phyloP scores from a whole-genome alignment of 2,797 vertebrate genomes.

The Gobio occitaniae region DNA sequence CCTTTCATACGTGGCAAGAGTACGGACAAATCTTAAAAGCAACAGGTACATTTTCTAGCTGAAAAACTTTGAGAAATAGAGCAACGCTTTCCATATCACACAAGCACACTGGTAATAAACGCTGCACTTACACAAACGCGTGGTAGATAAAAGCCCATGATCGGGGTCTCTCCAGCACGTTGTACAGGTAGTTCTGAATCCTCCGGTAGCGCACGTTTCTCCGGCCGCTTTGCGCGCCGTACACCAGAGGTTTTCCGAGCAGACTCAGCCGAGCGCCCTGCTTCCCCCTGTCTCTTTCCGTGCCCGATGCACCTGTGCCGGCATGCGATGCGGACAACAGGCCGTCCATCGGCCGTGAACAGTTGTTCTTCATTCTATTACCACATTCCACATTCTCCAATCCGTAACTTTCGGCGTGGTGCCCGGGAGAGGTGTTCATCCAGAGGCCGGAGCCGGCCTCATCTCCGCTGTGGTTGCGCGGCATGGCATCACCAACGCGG shows the following conservation, averaged over 20 bases:
- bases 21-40: slow-evolving; percentile 2
- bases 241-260: slow-evolving; percentile 91
- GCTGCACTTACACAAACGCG: slow-evolving; percentile 88
- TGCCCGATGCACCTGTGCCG: slow-evolving; percentile 69
- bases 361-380: slow-evolving; percentile 86
- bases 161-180: slow-evolving; percentile 91
- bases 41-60: slow-evolving; percentile 22
- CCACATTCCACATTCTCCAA: slow-evolving; percentile 92
- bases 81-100: neutral
- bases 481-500: slow-evolving; percentile 90
- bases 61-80: slow-evolving; percentile 11
- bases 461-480: slow-evolving; percentile 92
- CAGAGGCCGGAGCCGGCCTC: slow-evolving; percentile 91
- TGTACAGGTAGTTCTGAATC: slow-evolving; percentile 93
- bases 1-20: slow-evolving; percentile 1
- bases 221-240: slow-evolving; percentile 90
- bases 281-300: slow-evolving; percentile 85
- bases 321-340: slow-evolving; percentile 74
- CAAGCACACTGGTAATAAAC: neutral
- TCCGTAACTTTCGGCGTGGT: slow-evolving; percentile 80
- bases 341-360: slow-evolving; percentile 75
- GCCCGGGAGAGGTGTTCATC: slow-evolving; percentile 82
- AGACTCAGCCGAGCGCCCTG: slow-evolving; percentile 93
- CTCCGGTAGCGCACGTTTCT: slow-evolving; percentile 93
- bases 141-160: slow-evolving; percentile 93